phyloP scores from a whole-genome alignment of 1,140 invertebrate genomes.

The Drosophila persimilis region DNA sequence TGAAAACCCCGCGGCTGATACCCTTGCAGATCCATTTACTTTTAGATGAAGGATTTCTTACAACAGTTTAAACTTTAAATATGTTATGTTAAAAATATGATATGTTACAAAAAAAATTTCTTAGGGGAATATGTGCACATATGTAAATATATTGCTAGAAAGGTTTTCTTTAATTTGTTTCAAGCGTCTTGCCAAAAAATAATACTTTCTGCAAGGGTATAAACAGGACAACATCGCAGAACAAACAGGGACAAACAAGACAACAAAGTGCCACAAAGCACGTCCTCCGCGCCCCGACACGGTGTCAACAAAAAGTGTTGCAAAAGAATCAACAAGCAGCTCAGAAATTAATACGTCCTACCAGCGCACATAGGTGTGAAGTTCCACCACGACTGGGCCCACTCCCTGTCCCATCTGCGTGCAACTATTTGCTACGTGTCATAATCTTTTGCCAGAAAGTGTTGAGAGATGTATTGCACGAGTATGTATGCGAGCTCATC shows the following conservation, averaged over 20 bases:
- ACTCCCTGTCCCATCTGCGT: conserved; percentile 17
- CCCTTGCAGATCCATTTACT: too few relatives aligned
- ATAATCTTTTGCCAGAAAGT: conserved; percentile 46
- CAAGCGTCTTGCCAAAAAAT: too few relatives aligned
- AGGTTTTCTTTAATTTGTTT: too few relatives aligned
- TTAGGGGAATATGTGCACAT: background rate
- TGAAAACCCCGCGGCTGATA: too few relatives aligned
- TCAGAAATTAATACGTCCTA: conserved; percentile 63
- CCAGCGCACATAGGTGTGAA: conserved; percentile 24
- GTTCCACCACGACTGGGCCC: background rate
- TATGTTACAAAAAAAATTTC: too few relatives aligned
- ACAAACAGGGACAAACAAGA: conserved; percentile 39
- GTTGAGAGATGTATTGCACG: conserved; percentile 1
- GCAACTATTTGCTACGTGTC: conserved; percentile 43
- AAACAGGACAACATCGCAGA: background rate
- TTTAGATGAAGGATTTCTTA: too few relatives aligned
- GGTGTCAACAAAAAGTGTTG: conserved; percentile 23
- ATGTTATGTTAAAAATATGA: too few relatives aligned
- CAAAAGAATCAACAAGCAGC: conserved; percentile 50
- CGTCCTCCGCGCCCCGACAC: background rate
- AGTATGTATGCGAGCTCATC: background rate
- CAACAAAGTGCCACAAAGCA: conserved; percentile 34
- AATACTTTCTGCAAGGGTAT: background rate
- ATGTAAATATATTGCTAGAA: too few relatives aligned
- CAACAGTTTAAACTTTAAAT: too few relatives aligned